Conservation (phyloP, 92 coral and sea anemone genomes). For the Palythoa grandiflora region DNA sequence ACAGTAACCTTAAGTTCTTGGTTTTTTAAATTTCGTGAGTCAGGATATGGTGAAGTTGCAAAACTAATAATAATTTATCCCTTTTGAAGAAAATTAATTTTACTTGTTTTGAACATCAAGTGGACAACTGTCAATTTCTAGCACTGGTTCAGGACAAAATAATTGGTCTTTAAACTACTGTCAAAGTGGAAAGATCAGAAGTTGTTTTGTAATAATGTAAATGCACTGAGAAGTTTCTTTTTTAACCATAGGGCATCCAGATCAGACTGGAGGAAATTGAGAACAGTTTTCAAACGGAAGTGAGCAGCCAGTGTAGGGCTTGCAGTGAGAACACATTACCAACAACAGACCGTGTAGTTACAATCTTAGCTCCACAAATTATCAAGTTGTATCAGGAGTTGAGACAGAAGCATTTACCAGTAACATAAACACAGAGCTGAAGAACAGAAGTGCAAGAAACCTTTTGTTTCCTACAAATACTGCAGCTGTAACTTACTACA, state of each 20-base stretch:
- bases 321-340: not conserved
- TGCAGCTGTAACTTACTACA: no score
- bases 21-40: no score
- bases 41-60: no score
- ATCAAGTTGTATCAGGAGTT: constrained; percentile 16
- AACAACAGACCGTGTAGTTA: not conserved
- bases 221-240: not conserved
- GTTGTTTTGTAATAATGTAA: not conserved
- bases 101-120: no score
- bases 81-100: no score
- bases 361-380: not conserved
- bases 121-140: no score
- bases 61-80: no score
- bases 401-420: constrained; percentile 1
- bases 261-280: not conserved
- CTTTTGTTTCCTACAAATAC: no score
- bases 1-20: no score
- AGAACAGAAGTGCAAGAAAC: no score
- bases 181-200: not conserved
- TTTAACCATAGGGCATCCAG: constrained; percentile 14
- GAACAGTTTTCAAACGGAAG: not conserved
- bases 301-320: not conserved
- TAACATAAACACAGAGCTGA: not conserved
- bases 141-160: no score
- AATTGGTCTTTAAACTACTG: not conserved